phyloP scores from a whole-genome alignment of 2,888 invertebrate genomes.

The Diachrysia chrysitis region DNA sequence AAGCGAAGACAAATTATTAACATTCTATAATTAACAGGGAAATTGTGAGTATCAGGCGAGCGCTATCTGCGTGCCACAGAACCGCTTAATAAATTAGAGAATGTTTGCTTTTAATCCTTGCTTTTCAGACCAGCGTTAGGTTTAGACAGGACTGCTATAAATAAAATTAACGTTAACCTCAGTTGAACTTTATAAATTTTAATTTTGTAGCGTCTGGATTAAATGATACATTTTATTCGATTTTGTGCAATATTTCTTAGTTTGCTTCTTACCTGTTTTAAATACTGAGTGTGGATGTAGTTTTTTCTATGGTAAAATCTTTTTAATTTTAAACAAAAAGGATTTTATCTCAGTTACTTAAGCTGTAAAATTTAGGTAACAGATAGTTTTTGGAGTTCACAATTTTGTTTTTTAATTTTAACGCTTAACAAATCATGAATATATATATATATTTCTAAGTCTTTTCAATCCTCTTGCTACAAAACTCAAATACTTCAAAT shows the following conservation, averaged over 20 bases:
- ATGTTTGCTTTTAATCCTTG: conserved; percentile 30
- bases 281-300: no score
- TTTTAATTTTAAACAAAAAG: no score
- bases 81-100: conserved; percentile 39
- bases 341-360: no score
- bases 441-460: no score
- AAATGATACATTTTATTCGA: background rate
- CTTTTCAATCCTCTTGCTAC: no score
- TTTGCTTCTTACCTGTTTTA: no score
- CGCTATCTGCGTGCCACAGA: conserved; percentile 36
- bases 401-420: no score
- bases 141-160: conserved; percentile 13
- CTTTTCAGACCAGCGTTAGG: conserved; percentile 13
- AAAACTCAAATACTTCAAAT: no score
- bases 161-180: conserved; percentile 1
- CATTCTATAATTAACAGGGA: conserved; percentile 38
- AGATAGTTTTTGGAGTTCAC: no score
- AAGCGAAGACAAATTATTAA: conserved; percentile 36
- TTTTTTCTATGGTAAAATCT: no score
- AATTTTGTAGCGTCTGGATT: background rate
- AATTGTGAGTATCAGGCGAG: conserved; percentile 33
- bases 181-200: background rate
- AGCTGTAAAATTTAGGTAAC: no score
- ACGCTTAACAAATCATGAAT: no score
- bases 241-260: background rate